A percentile compares a stretch with the other conserved stretches of the same genome.
phyloP scores from a whole-genome alignment of 2,888 invertebrate genomes.

The Callinectes sapidus region DNA sequence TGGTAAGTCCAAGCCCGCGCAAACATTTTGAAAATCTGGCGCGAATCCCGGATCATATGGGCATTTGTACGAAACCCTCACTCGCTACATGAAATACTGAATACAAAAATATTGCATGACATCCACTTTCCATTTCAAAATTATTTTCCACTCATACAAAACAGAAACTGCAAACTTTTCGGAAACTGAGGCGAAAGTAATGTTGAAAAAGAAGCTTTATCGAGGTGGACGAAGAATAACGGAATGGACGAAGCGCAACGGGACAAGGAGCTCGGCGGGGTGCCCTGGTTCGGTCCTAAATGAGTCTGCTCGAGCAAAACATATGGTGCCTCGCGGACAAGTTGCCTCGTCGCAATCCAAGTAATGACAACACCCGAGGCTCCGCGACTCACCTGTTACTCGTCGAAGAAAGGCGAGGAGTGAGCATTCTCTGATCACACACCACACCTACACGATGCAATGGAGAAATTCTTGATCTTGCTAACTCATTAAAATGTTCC shows the following conservation, averaged over 20 bases:
- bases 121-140: not conserved
- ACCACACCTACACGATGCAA: not conserved
- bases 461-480: not conserved
- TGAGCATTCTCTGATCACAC: not conserved
- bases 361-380: conserved; percentile 46
- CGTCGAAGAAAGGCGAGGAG: not conserved
- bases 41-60: conserved; percentile 69
- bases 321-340: conserved; percentile 64
- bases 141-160: not conserved
- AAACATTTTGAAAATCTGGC: conserved; percentile 71
- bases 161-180: not conserved
- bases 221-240: not conserved
- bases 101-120: not conserved
- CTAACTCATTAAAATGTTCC: not conserved
- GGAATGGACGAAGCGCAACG: conserved; percentile 1
- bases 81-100: conserved; percentile 27
- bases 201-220: not conserved
- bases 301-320: conserved; percentile 58
- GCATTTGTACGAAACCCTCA: conserved; percentile 55
- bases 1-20: conserved; percentile 69
- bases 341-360: conserved; percentile 53
- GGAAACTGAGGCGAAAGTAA: not conserved
- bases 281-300: conserved; percentile 42
- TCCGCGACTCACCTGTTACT: conserved; percentile 17
- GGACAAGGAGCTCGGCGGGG: conserved; percentile 34